Percentiles rank a stretch among this genome's conserved stretches.
These are phyloP conservation scores for Hoplodrina blanda DNA, from an alignment of 2,888 invertebrate genomes.

Conservation along the genomic window DNA sequence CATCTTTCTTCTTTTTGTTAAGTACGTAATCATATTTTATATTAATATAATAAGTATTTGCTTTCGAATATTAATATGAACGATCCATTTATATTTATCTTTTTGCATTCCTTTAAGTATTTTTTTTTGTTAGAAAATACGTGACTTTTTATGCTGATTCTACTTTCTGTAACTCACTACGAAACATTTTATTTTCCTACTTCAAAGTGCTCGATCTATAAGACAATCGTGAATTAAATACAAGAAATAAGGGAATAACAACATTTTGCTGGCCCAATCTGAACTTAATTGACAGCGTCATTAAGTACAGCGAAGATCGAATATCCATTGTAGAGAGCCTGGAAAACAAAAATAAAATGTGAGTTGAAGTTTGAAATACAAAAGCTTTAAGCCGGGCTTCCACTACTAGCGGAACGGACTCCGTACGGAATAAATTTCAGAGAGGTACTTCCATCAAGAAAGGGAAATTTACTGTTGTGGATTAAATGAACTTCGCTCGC, in stretches of 20 bases:
- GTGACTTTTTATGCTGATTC: not conserved
- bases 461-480: too few relatives aligned
- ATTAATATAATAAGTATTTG: too few relatives aligned
- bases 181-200: conserved; percentile 29
- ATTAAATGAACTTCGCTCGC: too few relatives aligned
- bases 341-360: conserved; percentile 58
- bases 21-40: too few relatives aligned
- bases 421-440: too few relatives aligned
- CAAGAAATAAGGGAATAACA: conserved; percentile 1
- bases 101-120: not conserved
- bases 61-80: too few relatives aligned
- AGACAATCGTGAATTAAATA: conserved; percentile 28
- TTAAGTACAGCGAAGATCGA: conserved; percentile 83
- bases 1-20: too few relatives aligned
- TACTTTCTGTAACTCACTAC: conserved; percentile 2
- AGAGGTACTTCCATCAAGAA: too few relatives aligned
- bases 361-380: not conserved
- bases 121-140: not conserved
- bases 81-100: not conserved
- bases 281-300: conserved; percentile 78
- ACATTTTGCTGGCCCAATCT: conserved; percentile 1
- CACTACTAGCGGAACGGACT: too few relatives aligned
- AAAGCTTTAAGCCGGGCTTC: not conserved
- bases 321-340: conserved; percentile 86
- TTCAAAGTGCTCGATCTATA: conserved; percentile 4